Percentiles rank a stretch among this genome's conserved stretches.
Conservation (phyloP, 53 echinoderm and acorn worm genomes). For the Zoroaster sp. region DNA sequence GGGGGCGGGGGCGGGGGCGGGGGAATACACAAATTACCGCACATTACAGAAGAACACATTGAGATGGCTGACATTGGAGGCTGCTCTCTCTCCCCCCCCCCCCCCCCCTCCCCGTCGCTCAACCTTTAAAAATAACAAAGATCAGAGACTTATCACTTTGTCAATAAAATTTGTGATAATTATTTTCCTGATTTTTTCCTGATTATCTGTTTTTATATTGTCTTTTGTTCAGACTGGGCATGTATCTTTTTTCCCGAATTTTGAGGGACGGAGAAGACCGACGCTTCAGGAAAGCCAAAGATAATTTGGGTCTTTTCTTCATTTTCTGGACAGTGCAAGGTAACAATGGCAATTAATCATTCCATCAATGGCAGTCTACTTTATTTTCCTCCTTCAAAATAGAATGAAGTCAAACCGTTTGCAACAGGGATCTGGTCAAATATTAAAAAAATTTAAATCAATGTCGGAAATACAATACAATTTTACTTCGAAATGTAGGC, state of each 20-base stretch:
- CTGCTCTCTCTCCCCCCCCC: background rate
- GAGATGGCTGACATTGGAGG: background rate
- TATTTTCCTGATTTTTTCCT: too few relatives aligned
- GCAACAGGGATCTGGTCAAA: background rate
- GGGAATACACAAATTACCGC: too few relatives aligned
- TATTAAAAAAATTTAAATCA: background rate
- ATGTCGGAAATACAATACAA: too few relatives aligned
- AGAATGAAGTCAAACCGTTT: too few relatives aligned
- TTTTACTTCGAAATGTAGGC: too few relatives aligned
- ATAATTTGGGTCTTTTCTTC: constrained; percentile 77
- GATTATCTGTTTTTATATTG: background rate
- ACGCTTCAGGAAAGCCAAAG: constrained; percentile 78
- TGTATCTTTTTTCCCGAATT: constrained; percentile 78
- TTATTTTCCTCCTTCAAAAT: background rate
- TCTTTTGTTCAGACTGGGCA: constrained; percentile 67
- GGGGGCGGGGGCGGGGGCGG: too few relatives aligned
- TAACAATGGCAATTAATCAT: background rate
- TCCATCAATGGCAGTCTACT: background rate
- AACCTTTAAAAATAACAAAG: too few relatives aligned
- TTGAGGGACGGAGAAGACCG: constrained; percentile 74
- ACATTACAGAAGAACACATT: too few relatives aligned
- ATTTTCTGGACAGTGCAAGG: constrained; percentile 94
- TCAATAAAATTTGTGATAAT: too few relatives aligned
- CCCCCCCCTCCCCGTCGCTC: background rate
- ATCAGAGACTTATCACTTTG: too few relatives aligned